phyloP scores from a whole-genome alignment of 2,888 invertebrate genomes.

The Orgyia antiqua region DNA sequence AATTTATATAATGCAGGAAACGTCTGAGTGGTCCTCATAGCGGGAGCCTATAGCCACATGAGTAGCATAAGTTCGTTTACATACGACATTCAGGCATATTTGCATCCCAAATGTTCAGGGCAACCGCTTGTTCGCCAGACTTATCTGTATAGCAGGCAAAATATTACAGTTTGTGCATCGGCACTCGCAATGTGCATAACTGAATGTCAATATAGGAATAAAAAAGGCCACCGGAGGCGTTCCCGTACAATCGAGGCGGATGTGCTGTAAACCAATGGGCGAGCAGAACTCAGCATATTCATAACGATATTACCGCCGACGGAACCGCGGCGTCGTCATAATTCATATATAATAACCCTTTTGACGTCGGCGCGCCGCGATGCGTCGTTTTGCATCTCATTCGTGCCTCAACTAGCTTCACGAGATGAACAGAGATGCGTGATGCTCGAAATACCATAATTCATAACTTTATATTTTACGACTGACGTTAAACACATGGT shows the following conservation, averaged over 20 bases:
- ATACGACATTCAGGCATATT: slow-evolving; percentile 74
- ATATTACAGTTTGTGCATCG: slow-evolving; percentile 76
- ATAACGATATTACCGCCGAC: slow-evolving; percentile 77
- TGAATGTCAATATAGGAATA: slow-evolving; percentile 76
- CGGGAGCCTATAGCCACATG: slow-evolving; percentile 67
- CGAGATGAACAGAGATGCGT: slow-evolving; percentile 58
- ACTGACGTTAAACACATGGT: slow-evolving; percentile 30
- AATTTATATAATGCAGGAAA: slow-evolving; percentile 77
- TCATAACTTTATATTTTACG: slow-evolving; percentile 72
- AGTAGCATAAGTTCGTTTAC: slow-evolving; percentile 76
- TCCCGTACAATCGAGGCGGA: slow-evolving; percentile 70
- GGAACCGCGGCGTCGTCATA: slow-evolving; percentile 74
- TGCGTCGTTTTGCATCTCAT: slow-evolving; percentile 64
- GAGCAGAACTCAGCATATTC: slow-evolving; percentile 72
- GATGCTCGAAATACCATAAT: slow-evolving; percentile 67
- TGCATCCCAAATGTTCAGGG: slow-evolving; percentile 75
- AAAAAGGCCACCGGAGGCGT: slow-evolving; percentile 74
- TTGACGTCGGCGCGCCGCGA: slow-evolving; percentile 57
- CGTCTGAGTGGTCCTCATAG: slow-evolving; percentile 77
- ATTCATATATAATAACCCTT: slow-evolving; percentile 79
- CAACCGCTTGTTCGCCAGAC: slow-evolving; percentile 60
- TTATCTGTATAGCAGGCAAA: slow-evolving; percentile 68
- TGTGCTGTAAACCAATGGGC: slow-evolving; percentile 73
- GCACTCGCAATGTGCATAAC: slow-evolving; percentile 74
- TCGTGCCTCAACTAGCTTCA: slow-evolving; percentile 37